These are phyloP conservation scores for Heterotilapia buettikoferi DNA, from an alignment of 2,113 vertebrate species.

Conservation along the genomic window DNA sequence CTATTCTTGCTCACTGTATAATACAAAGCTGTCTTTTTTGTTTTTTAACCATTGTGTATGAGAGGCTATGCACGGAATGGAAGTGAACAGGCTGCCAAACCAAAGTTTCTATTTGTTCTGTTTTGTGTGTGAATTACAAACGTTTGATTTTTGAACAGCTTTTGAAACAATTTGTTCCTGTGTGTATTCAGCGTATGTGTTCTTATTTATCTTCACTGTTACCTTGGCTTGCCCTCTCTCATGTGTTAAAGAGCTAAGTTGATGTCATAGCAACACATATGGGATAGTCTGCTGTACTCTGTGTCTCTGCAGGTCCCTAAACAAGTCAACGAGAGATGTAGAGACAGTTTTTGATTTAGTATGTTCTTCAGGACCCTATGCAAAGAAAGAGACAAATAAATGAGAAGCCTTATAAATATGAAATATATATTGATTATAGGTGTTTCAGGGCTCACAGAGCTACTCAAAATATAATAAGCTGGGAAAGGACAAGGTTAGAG, in stretches of 20 bases:
- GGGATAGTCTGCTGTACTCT: neutral
- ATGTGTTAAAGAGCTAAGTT: neutral
- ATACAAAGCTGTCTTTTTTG: neutral
- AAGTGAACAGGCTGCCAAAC: slow-evolving; percentile 28
- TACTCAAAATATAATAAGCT: neutral
- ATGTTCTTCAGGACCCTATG: slow-evolving; percentile 48
- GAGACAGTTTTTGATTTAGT: neutral
- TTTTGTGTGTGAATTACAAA: neutral
- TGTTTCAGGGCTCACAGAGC: slow-evolving; percentile 9
- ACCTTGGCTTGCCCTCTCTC: neutral
- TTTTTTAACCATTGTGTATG: neutral
- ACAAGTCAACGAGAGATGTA: neutral
- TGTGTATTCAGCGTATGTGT: neutral
- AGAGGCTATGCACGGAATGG: neutral
- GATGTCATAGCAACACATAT: slow-evolving; percentile 38
- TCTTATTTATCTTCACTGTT: neutral
- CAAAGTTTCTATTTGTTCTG: slow-evolving; percentile 48
- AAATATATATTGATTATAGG: neutral
- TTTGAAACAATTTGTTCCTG: neutral
- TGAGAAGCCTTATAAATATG: slow-evolving; percentile 34
- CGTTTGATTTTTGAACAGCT: neutral
- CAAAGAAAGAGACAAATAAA: slow-evolving; percentile 39
- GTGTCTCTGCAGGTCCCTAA: slow-evolving; percentile 11
- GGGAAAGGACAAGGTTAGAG: neutral
- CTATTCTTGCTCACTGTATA: neutral